These are phyloP conservation scores for Poecilia velifera DNA, from an alignment of 2,797 vertebrate species.

Conservation along the genomic window DNA sequence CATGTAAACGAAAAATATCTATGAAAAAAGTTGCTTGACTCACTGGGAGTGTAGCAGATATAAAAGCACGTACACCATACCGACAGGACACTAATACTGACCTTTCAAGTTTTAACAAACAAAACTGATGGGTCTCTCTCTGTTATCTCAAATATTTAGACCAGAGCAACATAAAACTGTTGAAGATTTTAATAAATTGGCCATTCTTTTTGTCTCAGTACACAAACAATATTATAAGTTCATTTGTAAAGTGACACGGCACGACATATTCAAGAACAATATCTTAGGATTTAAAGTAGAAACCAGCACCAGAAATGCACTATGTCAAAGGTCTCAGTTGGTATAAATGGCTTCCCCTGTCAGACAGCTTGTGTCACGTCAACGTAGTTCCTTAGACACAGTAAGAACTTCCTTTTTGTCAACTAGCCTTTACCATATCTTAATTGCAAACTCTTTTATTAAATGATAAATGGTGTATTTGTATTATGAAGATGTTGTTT, in stretches of 20 bases:
- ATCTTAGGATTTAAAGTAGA: neutral
- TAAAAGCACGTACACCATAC: neutral
- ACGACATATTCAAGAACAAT: neutral
- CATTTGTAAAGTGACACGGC: neutral
- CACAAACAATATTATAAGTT: neutral
- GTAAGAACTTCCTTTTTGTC: neutral
- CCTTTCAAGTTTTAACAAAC: slow-evolving; percentile 1
- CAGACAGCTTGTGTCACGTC: neutral
- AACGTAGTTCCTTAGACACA: neutral
- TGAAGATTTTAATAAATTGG: neutral
- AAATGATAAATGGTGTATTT: neutral
- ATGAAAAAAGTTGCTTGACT: neutral
- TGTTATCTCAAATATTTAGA: neutral
- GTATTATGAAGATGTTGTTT: neutral
- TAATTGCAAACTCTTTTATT: neutral
- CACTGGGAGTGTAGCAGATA: neutral
- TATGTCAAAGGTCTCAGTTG: neutral
- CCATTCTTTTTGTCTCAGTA: neutral
- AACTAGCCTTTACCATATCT: neutral
- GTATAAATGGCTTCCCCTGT: neutral
- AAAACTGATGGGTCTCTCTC: neutral
- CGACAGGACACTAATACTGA: neutral
- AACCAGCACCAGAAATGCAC: neutral
- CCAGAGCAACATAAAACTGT: neutral
- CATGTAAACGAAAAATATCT: neutral